These are phyloP conservation scores for Apis laboriosa DNA, from an alignment of 1,140 invertebrate genomes.

Conservation along the genomic window DNA sequence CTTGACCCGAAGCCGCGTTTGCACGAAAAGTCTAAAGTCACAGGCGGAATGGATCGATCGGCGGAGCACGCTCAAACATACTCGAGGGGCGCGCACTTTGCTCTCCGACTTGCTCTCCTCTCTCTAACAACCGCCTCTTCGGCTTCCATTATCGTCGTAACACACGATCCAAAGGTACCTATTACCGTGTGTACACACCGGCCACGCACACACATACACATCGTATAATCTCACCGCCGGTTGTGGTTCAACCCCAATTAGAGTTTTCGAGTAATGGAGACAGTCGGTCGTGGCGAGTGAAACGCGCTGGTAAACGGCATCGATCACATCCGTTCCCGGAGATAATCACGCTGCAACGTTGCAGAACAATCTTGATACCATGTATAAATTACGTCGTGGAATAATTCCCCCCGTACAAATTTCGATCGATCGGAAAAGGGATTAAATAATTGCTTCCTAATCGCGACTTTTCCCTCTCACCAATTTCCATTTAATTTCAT, in stretches of 20 bases:
- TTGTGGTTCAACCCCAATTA: constrained; percentile 46
- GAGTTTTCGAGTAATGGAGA: constrained; percentile 43
- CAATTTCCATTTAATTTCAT: too few relatives aligned
- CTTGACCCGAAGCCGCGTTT: background rate
- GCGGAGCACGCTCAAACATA: constrained; percentile 17
- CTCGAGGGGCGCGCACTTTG: constrained; percentile 27
- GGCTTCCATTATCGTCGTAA: constrained; percentile 45
- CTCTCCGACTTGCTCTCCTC: constrained; percentile 10
- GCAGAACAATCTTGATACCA: too few relatives aligned
- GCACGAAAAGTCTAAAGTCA: constrained; percentile 3
- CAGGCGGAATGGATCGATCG: constrained; percentile 19
- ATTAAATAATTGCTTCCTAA: too few relatives aligned
- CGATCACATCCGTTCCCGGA: background rate
- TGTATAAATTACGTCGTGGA: too few relatives aligned
- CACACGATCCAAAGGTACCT: constrained; percentile 41
- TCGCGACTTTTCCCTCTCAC: too few relatives aligned
- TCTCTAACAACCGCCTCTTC: constrained; percentile 31
- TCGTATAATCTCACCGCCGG: constrained; percentile 37
- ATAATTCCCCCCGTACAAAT: too few relatives aligned
- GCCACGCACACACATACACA: background rate
- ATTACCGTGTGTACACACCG: constrained; percentile 43
- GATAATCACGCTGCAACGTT: background rate
- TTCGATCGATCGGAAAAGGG: too few relatives aligned
- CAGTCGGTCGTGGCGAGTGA: background rate
- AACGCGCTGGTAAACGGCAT: background rate